Evolutionary conservation across 2,888 invertebrate genomes (phyloP), one percentile per base, ranked within the genome.

Genomic region (Sussaba pulchella): DNA sequence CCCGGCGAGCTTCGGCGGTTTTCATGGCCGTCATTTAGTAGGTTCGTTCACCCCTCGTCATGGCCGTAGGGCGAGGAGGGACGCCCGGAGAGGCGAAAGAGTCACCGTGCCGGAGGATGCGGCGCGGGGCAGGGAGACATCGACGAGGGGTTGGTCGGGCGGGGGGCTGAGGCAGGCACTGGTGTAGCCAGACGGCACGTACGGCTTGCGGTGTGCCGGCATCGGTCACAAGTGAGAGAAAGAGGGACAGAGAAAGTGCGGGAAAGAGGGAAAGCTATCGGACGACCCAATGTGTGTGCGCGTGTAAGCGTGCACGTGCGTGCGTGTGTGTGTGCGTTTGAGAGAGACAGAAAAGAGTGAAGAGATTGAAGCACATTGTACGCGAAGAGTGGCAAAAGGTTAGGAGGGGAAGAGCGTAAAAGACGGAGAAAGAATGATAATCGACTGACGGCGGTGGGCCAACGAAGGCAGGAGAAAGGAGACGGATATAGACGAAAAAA

Each of bases 21-120:
- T 92, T 92, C 92, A 92, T 92, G 92, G 92, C 92, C 92, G 92
- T 92, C 92, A 92, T 92, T 92, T 92, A 91, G 92, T 92, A 89
- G 91, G 92, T 92, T 92, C 92, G 89, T 92, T 92, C 92, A 92
- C 92, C 92, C 90, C 91, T 89, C 85, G 88, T 88, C 87, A 87
- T 88, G 88, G 87, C 86, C 87, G 83, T 83, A 82, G 84, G 82
- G 84, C 76, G 85, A 82, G 69, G 69, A 69, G 69, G 69, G 69
- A 69, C 69, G 69, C 69, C 69, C 69, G 81, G 78, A 74, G 78
- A 75, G 78, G 66, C 74, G 71, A 81, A 79, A 81, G 80, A 81
- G 82, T 66, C 72, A 82, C 70, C 31, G 47, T 70, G 82, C 61
- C 72, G 69, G 70, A 74, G 64, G 81, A 76, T 73, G 77, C 82